Evolutionary conservation across 2,797 vertebrate species (phyloP).

Genomic region (Dromococcyx pavoninus): DNA sequence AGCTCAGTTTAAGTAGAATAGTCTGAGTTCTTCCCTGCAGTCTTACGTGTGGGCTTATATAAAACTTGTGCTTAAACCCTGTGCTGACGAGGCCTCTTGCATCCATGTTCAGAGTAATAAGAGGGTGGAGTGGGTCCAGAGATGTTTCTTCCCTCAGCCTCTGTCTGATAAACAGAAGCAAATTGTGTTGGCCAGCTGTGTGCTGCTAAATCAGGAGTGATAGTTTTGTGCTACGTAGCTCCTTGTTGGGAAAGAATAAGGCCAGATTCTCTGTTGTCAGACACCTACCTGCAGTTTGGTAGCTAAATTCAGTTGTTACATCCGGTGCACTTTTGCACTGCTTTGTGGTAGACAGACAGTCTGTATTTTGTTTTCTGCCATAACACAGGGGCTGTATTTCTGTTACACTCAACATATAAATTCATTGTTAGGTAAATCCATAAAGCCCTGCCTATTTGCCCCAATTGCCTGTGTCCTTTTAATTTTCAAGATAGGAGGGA

Average conservation of each 20-base stretch:
- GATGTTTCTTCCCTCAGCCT: neutral
- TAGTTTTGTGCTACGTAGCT: neutral
- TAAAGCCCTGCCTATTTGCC: neutral
- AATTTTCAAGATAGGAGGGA: neutral
- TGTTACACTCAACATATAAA: accelerated
- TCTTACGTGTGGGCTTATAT: neutral
- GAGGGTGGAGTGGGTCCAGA: neutral
- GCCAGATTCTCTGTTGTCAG: neutral
- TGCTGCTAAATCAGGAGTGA: neutral
- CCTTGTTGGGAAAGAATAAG: neutral
- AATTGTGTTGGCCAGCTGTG: accelerated
- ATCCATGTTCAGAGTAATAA: accelerated
- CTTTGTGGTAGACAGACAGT: neutral
- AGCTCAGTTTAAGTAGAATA: neutral
- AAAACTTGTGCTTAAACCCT: neutral
- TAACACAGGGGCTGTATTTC: neutral
- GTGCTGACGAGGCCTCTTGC: neutral
- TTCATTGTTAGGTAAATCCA: neutral
- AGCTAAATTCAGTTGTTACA: neutral
- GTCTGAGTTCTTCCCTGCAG: neutral
- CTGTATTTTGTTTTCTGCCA: neutral
- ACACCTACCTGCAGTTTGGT: neutral
- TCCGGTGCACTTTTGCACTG: neutral
- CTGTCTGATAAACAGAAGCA: neutral
- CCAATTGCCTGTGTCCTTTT: neutral